Percentiles rank a stretch among this genome's conserved stretches.
Conservation (phyloP, 2,888 invertebrate genomes). For the Epinotia demarniana region DNA sequence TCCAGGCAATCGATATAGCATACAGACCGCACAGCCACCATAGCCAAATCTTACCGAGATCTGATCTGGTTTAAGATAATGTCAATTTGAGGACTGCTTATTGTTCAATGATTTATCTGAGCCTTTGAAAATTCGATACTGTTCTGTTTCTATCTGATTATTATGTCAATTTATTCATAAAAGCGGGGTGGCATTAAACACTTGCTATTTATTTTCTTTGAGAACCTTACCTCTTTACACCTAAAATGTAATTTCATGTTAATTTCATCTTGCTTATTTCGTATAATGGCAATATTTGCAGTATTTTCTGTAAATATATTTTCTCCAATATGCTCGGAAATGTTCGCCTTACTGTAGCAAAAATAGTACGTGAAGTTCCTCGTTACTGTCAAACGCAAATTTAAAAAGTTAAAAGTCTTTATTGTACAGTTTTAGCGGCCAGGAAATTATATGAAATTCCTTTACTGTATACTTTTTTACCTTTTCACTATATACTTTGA, state of each 20-base stretch:
- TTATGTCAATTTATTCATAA: background rate
- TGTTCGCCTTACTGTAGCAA: no score
- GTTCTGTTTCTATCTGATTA: background rate
- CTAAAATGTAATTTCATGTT: background rate
- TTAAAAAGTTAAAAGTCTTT: no score
- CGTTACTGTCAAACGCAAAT: no score
- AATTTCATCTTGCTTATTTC: background rate
- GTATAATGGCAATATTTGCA: background rate
- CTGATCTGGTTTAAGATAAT: constrained; percentile 40
- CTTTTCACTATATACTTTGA: no score
- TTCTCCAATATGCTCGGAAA: no score
- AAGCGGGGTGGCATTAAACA: background rate
- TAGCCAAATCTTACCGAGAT: constrained; percentile 39
- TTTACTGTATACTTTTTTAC: no score
- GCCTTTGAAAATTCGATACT: constrained; percentile 22
- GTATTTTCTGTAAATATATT: background rate
- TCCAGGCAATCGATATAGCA: constrained; percentile 43
- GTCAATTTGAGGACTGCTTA: constrained; percentile 39
- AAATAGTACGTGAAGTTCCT: no score
- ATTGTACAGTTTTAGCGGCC: no score
- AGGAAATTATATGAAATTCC: no score
- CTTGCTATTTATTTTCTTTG: background rate
- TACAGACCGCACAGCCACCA: constrained; percentile 21
- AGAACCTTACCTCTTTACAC: background rate
- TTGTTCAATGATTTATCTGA: constrained; percentile 22